phyloP scores from a whole-genome alignment of 2,113 vertebrate species.

The Fregata magnificens region DNA sequence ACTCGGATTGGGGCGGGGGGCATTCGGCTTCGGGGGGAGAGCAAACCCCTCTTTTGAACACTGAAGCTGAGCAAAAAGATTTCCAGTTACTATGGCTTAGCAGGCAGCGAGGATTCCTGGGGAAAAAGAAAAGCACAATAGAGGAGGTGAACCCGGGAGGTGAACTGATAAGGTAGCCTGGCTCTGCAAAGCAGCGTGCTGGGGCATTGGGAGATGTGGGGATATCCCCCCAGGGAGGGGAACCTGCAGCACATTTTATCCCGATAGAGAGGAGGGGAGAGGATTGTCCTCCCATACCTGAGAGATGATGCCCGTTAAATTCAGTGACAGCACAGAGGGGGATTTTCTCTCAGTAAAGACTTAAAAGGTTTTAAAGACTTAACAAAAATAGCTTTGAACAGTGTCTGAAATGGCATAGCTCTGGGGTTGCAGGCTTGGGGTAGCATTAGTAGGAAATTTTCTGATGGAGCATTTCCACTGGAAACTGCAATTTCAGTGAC shows the following conservation, averaged over 20 bases:
- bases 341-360: neutral
- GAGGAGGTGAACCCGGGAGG: neutral
- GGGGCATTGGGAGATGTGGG: neutral
- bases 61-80: neutral
- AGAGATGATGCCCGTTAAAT: neutral
- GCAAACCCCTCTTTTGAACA: neutral
- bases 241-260: neutral
- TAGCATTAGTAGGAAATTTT: neutral
- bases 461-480: neutral
- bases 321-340: neutral
- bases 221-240: neutral
- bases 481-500: neutral
- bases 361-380: neutral
- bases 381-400: neutral
- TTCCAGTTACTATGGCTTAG: accelerated
- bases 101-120: neutral
- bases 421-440: neutral
- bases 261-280: accelerated
- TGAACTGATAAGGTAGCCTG: accelerated
- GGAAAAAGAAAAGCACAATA: neutral
- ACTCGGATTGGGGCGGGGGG: neutral
- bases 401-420: neutral
- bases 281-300: accelerated
- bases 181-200: neutral
- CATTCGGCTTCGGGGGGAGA: accelerated